These are phyloP conservation scores for Melanogrammus aeglefinus DNA, from an alignment of 2,797 vertebrate species.

Conservation along the genomic window DNA sequence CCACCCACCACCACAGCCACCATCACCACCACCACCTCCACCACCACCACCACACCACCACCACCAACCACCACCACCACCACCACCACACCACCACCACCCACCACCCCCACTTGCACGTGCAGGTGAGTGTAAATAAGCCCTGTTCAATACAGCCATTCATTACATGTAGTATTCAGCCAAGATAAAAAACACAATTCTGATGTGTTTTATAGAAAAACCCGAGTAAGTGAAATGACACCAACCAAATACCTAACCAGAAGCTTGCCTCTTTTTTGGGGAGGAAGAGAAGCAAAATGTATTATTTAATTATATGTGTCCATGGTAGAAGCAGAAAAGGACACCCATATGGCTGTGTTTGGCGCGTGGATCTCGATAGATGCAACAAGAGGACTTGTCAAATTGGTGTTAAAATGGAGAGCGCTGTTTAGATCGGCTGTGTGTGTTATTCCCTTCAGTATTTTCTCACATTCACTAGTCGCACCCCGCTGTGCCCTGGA, in stretches of 20 bases:
- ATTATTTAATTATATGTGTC: not conserved
- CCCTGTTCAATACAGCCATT: too few species aligned
- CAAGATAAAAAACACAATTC: too few species aligned
- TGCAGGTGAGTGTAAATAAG: too few species aligned
- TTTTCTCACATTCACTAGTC: constrained; percentile 34
- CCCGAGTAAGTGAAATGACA: too few species aligned
- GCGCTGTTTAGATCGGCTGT: not conserved
- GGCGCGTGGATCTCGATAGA: not conserved
- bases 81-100: not conserved
- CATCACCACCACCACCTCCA: not conserved
- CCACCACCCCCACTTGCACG: not conserved
- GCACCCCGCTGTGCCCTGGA: constrained; percentile 38
- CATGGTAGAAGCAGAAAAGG: not conserved
- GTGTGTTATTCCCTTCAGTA: constrained; percentile 25
- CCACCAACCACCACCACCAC: too few species aligned
- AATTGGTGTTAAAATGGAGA: constrained; percentile 16
- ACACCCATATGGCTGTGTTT: not conserved
- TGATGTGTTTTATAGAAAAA: too few species aligned
- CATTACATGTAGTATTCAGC: too few species aligned
- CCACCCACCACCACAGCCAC: not conserved
- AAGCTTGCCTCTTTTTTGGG: too few species aligned
- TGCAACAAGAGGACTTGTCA: not conserved
- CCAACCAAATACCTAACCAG: too few species aligned
- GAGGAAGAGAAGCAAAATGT: too few species aligned
- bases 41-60: not conserved